Percentiles rank a stretch among this genome's conserved stretches.
Conservation (phyloP, 1,140 invertebrate genomes). For the Philotrypesis tridentata region DNA sequence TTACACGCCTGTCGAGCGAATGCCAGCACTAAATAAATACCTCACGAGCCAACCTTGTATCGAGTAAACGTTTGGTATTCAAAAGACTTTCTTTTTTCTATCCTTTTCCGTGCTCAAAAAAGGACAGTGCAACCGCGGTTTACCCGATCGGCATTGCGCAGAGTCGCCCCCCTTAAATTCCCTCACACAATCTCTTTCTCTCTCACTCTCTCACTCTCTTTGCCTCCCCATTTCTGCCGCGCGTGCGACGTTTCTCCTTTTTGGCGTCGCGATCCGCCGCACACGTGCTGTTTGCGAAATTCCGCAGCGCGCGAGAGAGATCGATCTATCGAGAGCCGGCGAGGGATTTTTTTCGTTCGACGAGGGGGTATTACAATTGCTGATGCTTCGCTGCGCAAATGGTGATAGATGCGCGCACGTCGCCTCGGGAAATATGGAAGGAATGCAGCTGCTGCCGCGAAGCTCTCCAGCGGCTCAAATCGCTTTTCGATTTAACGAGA, state of each 20-base stretch:
- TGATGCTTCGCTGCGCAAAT: conserved; percentile 24
- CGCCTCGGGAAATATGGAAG: conserved; percentile 3
- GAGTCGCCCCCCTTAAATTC: not conserved
- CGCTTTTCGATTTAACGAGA: conserved; percentile 19
- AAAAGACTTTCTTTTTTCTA: not conserved
- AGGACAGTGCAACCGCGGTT: too few species aligned
- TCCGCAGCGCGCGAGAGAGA: not conserved
- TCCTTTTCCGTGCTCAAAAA: too few species aligned
- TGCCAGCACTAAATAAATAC: too few species aligned
- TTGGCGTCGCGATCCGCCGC: not conserved
- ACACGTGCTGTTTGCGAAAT: conserved; percentile 36
- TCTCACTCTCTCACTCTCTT: too few species aligned
- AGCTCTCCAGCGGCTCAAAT: not conserved
- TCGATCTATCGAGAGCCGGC: conserved; percentile 26
- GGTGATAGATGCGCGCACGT: conserved; percentile 17
- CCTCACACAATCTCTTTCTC: conserved; percentile 8
- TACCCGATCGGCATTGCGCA: too few species aligned
- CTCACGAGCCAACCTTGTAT: too few species aligned
- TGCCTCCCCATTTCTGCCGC: not conserved
- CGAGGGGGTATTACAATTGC: conserved; percentile 37
- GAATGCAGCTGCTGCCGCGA: not conserved
- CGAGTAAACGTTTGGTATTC: not conserved
- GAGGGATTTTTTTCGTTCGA: conserved; percentile 27
- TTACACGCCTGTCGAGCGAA: too few species aligned
- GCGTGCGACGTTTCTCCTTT: not conserved